Conservation (phyloP, 92 coral and sea anemone species). For the Palythoa grandis region DNA sequence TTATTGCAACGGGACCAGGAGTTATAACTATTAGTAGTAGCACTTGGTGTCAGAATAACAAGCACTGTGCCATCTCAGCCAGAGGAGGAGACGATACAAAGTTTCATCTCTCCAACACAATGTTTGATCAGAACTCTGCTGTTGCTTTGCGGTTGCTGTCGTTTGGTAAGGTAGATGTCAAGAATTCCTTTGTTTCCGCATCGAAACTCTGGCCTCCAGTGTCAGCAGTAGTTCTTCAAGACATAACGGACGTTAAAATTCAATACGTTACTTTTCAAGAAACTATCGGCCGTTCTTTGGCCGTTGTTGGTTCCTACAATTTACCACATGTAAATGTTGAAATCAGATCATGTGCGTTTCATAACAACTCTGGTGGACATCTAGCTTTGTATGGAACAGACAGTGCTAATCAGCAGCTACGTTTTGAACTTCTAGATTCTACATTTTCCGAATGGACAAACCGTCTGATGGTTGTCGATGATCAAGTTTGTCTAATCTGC, state of each 20-base stretch:
- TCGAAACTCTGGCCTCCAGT: not conserved
- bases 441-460: constrained; percentile 7
- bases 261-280: constrained; percentile 7
- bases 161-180: constrained; percentile 13
- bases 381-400: not conserved
- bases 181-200: not conserved
- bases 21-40: not conserved
- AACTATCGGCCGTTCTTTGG: not conserved
- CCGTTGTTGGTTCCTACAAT: not conserved
- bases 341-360: not conserved
- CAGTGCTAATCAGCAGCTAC: not conserved
- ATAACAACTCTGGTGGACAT: constrained; percentile 8
- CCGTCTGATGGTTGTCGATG: not conserved
- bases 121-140: not conserved
- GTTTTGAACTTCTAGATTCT: constrained; percentile 13
- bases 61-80: not conserved
- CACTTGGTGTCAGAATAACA: not conserved
- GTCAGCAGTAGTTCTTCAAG: not conserved
- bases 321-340: not conserved
- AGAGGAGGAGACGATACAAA: constrained; percentile 7
- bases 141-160: not conserved
- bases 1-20: not conserved
- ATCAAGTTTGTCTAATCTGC: not conserved
- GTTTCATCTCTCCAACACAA: constrained; percentile 1
- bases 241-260: not conserved